Evolutionary conservation across 1,140 invertebrate species (phyloP), one percentile per base, ranked within the genome.

Genomic region (Saccostrea echinata): DNA sequence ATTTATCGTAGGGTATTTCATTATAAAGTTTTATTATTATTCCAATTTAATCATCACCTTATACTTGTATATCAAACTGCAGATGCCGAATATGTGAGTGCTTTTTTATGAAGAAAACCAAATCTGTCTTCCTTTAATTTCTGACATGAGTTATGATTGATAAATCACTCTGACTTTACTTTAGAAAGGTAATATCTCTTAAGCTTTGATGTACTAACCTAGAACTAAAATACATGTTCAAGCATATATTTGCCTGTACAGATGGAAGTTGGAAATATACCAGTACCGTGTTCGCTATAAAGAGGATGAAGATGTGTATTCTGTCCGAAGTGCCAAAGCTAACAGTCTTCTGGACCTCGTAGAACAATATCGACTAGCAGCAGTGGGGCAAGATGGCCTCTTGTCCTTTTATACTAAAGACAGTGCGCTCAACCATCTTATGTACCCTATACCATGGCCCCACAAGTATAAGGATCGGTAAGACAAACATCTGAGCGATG

Each of bases 371-470:
- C 68, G 68, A 11, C 68, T 71, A 16, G 30, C 68, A 27, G 68
- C 68, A 8, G 68, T 71, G 16, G 68, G 68, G 2, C 24, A 30
- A 33, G 68, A 71, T 27, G 68, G 68, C 0, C 24, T 71, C 30
- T 30, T 3, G 24, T 71, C 68, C 30, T 13, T 71, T 24, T 71
- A 71, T 16, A 71, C 24, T 24, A 71, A 33, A 71, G 68, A 71
- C 4, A 30, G 9, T 24, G 27, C 68, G 12, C 68, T 71, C 12
- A 27, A n/a, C 27, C 68, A 71, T 27, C 68, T 71, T 9, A 30
- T 71, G 68, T 71, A 71, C 27, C 68, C 68, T 13, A 71, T 71
- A 71, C 24, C 24, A 27, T 71, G 68, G 68, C 68, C 68, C 24
- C 24, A 71, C 9, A 71, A 71, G 27, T 71, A 71, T 16, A 71